Conservation (phyloP, 2,113 vertebrate species). For the Carollia perspicillata region DNA sequence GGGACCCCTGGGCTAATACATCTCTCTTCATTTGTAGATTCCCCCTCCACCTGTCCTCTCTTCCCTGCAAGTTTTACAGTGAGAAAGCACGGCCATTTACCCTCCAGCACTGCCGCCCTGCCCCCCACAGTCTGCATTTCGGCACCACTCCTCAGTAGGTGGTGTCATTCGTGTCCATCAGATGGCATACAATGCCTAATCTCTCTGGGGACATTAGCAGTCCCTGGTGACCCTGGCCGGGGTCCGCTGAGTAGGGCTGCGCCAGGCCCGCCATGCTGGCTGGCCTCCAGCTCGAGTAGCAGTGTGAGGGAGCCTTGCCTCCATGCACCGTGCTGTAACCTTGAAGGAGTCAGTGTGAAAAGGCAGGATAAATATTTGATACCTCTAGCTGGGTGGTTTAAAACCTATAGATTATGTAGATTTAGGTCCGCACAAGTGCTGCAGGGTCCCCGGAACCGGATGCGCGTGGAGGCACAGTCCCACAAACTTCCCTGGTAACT, state of each 20-base stretch:
- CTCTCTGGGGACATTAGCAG: neutral
- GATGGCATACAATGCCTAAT: rapidly evolving
- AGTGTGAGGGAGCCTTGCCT: neutral
- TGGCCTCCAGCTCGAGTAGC: neutral
- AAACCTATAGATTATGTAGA: neutral
- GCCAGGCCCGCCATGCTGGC: rapidly evolving
- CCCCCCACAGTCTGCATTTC: neutral
- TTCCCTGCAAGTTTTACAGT: neutral
- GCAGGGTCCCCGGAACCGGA: neutral
- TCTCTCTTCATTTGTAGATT: neutral
- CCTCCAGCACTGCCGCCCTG: no score
- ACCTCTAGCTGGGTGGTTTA: neutral
- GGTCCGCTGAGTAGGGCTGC: neutral
- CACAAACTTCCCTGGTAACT: neutral
- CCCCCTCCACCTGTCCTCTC: neutral
- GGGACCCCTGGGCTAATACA: neutral
- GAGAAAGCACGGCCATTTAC: neutral
- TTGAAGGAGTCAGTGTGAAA: neutral
- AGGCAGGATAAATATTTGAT: neutral
- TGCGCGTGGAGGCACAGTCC: neutral
- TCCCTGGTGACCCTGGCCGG: neutral
- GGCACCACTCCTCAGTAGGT: rapidly evolving
- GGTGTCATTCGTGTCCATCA: neutral
- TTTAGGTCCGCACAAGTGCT: neutral
- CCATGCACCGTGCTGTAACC: neutral